Evolutionary conservation across 2,113 vertebrate species (phyloP), one percentile per base, ranked within the genome.

Genomic region (Phycodurus eques): DNA sequence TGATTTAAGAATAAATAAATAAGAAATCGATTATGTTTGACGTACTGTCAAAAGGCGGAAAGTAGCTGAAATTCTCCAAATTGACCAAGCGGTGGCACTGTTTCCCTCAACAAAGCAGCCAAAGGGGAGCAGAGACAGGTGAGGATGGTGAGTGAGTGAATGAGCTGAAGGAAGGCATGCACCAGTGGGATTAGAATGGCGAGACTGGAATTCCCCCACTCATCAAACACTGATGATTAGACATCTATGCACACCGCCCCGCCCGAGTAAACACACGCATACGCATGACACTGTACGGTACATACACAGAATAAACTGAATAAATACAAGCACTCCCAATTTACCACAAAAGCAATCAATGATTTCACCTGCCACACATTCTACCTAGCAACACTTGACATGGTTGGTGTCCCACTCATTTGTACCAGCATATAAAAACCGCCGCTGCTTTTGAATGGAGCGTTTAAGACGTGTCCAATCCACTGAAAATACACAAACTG

Each of bases 181-280:
- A 75, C 72, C 73, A 54, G 31, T 61, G 53, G 80, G 87, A 88
- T 89, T 87, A 90, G 73, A 83, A 43, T 78, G 84, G 79, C 78
- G 73, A 87, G 86, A 87, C 87, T 89, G 87, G 87, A 91, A 90
- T 91, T 88, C 78, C 90, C 88, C 80, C 10, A 43, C 66, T 87
- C 86, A 88, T 90, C 85, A 89, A 81, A 90, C 80, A 86, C 80
- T 75, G 77, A 80, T 86, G 78, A 90, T 89, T 83, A 87, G 70
- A 88, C 85, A 78, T 67, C 9, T 75, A 75, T 51, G 83, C 77
- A 80, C 73, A 67, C 68, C 22, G 73, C 27, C 73, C 66, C 65
- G 71, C 70, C 70, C 56, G 69, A 20, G 17, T 46, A 76, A 69
- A 71, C 57, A 60, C 19, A 77, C 54, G 67, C 35, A 67, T 47